Conservation (phyloP, 2,888 invertebrate species). For the Trissolcus brochymenae region DNA sequence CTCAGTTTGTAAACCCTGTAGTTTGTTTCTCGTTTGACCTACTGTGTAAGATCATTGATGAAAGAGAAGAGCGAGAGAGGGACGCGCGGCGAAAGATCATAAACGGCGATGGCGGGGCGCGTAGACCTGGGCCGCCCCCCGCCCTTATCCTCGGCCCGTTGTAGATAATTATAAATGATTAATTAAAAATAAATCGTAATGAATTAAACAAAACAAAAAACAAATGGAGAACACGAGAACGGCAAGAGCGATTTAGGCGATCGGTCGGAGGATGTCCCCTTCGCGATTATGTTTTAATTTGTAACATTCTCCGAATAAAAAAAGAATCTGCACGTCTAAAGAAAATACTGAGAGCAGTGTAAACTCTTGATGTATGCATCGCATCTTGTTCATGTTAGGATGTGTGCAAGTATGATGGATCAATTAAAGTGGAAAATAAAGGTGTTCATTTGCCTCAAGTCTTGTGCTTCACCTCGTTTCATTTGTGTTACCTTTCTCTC, state of each 20-base stretch:
- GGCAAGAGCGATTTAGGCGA: slow-evolving; percentile 9
- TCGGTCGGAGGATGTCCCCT: slow-evolving; percentile 38
- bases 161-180: slow-evolving; percentile 75
- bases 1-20: slow-evolving; percentile 10
- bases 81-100: slow-evolving; percentile 74
- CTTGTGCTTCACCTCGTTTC: slow-evolving; percentile 3
- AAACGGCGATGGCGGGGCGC: slow-evolving; percentile 76
- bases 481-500: not conserved
- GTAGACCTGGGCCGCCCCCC: slow-evolving; percentile 76
- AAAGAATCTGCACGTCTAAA: slow-evolving; percentile 66
- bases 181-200: slow-evolving; percentile 60
- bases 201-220: slow-evolving; percentile 22
- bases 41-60: slow-evolving; percentile 31
- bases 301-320: slow-evolving; percentile 60
- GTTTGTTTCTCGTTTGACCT: slow-evolving; percentile 59
- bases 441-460: slow-evolving; percentile 53
- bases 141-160: slow-evolving; percentile 76
- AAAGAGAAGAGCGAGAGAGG: slow-evolving; percentile 64
- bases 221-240: slow-evolving; percentile 7
- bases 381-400: slow-evolving; percentile 75
- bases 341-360: slow-evolving; percentile 66
- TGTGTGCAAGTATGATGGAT: slow-evolving; percentile 72
- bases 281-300: slow-evolving; percentile 56
- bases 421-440: slow-evolving; percentile 72
- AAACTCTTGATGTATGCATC: slow-evolving; percentile 71